Base-by-base conservation (phyloP, 2,113 vertebrate genomes). In the Ailuropoda melanoleuca region DNA sequence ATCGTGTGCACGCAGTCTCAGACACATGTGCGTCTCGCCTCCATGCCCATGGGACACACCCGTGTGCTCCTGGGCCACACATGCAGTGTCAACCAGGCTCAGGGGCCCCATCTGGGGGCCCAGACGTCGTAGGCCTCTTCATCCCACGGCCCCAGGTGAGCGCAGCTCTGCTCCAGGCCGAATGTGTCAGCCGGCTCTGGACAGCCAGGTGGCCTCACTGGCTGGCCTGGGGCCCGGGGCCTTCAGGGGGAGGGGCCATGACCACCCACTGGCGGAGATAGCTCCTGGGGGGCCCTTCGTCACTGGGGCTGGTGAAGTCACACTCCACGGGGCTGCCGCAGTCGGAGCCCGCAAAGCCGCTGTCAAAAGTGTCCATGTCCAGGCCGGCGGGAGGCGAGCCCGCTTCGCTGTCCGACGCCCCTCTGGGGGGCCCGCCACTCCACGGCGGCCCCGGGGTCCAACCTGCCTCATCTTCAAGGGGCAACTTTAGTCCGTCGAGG, bases 331-430 rank as follows among this genome's bases (percentile, higher is more conserved):
- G 99, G 97, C 99, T 99, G 80, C 99, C 98, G 53, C 99, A 99
- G 88, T 99, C 99, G 0, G 99, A 99, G 97, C 99, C 99, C 8
- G 98, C 98, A 37, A 99, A 99, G n/a, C 99, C 99, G 13, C 99
- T 99, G 97, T 99, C 99, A 0, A 99, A 99, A 8, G 99, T 99
- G 98, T 99, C 99, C 98, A 99, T 87, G 98, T 99, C 99, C 93
- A 99, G 53, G 6, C 98, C 98, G 1, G 99, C 98, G 0, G 94
- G 97, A 4, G 99, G 99, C 8, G 99, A 99, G 56, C 99, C 99
- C 6, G 64, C 93, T 23, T 98, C 99, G 0, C 99, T 99, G 31
- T 90, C 97, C 0, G 62, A 43, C 14, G 1, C 31, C 84, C 98
- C 77, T 90, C 96, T 91, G 89, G 98, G 97, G 95, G 99, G 82